Evolutionary conservation across 35 echinoderm and acorn worm genomes (phyloP).

Genomic region (Ptychodera flava): DNA sequence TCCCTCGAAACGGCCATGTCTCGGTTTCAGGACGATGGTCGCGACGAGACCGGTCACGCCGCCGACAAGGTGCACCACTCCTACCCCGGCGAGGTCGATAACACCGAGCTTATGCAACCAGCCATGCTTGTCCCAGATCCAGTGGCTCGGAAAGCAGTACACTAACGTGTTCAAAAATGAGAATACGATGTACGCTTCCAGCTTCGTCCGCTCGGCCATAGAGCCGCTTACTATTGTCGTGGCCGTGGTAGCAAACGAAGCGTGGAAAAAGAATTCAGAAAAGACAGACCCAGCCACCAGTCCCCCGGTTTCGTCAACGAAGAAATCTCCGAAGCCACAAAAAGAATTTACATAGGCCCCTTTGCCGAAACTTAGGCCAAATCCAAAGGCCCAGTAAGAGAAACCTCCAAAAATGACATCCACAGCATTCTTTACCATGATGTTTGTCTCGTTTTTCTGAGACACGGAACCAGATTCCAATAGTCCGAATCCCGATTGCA

Average conservation of each 20-base stretch:
- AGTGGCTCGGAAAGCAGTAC: constrained; percentile 91
- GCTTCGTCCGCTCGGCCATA: constrained; percentile 87
- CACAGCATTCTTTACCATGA: constrained; percentile 92
- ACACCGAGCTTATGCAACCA: constrained; percentile 60
- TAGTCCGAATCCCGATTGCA: constrained; percentile 97
- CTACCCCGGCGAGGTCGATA: constrained; percentile 86
- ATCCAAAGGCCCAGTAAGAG: constrained; percentile 93
- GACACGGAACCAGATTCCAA: constrained; percentile 85
- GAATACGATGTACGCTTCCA: constrained; percentile 84
- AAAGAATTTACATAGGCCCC: constrained; percentile 59
- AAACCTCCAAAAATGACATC: constrained; percentile 91
- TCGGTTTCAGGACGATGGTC: constrained; percentile 55
- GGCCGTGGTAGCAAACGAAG: constrained; percentile 92
- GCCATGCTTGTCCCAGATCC: constrained; percentile 75
- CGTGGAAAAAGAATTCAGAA: constrained; percentile 90
- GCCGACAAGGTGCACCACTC: constrained; percentile 71
- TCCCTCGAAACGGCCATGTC: constrained; percentile 37
- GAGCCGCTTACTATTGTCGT: constrained; percentile 93
- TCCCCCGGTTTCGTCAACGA: not conserved
- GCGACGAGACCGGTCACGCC: constrained; percentile 54
- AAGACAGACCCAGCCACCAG: constrained; percentile 5
- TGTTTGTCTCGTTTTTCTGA: constrained; percentile 90
- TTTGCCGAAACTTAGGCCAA: constrained; percentile 72
- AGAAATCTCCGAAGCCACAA: constrained; percentile 73
- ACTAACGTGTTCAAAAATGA: constrained; percentile 82